Percentiles rank a stretch among this genome's conserved stretches.
Evolutionary conservation across 2,888 invertebrate species (phyloP).

Genomic region (Caenorhabditis panamensis): DNA sequence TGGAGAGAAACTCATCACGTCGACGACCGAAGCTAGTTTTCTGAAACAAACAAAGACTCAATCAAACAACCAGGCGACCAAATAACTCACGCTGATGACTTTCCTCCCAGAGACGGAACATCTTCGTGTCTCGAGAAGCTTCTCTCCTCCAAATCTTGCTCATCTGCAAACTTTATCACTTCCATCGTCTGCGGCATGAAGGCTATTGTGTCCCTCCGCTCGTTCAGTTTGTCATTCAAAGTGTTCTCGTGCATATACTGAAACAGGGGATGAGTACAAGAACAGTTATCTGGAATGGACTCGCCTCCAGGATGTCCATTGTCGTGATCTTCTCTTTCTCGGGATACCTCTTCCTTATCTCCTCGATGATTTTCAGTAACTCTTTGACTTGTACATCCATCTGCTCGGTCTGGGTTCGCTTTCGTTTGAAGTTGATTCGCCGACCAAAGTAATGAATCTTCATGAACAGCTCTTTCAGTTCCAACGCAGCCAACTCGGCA

Average conservation of each 20-base stretch:
- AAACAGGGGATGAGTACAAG: conserved; percentile 54
- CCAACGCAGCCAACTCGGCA: conserved; percentile 80
- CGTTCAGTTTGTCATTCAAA: conserved; percentile 61
- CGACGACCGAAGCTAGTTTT: too few relatives aligned
- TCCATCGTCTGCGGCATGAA: conserved; percentile 78
- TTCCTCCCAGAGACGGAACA: conserved; percentile 55
- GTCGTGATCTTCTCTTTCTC: conserved; percentile 80
- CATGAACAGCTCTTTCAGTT: conserved; percentile 79
- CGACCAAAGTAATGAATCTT: conserved; percentile 79
- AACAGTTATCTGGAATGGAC: too few relatives aligned
- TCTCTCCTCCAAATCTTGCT: conserved; percentile 72
- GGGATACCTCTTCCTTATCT: conserved; percentile 79
- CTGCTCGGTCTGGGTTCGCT: conserved; percentile 72
- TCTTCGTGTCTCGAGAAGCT: conserved; percentile 68
- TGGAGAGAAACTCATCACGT: conserved; percentile 65
- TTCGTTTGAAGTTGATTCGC: conserved; percentile 79
- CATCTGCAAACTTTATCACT: conserved; percentile 73
- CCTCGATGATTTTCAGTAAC: conserved; percentile 79
- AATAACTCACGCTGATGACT: conserved; percentile 36
- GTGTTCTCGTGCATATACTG: conserved; percentile 79
- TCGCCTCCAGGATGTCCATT: conserved; percentile 78
- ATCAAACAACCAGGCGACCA: too few relatives aligned
- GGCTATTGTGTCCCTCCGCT: conserved; percentile 79
- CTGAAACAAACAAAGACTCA: too few relatives aligned
- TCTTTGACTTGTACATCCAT: conserved; percentile 80